These are phyloP conservation scores for Nettapus auritus DNA, from an alignment of 2,113 vertebrate genomes.

Conservation along the genomic window DNA sequence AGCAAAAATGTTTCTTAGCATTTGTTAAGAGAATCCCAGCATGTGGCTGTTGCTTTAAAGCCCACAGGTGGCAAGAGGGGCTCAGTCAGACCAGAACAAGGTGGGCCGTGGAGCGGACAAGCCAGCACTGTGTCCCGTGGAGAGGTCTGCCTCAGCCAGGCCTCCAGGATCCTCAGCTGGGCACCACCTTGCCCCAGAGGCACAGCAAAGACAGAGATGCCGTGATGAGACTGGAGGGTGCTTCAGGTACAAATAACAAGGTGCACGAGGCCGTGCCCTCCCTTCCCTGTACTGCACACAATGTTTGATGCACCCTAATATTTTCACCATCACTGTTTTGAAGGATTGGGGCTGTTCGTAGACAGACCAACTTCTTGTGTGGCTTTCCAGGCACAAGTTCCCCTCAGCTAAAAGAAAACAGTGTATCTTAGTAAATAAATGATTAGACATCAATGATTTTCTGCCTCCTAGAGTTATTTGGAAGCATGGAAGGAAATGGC, in stretches of 20 bases:
- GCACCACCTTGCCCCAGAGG: neutral
- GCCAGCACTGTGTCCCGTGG: neutral
- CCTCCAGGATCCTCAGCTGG: neutral
- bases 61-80: neutral
- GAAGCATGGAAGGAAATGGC: conserved; percentile 45
- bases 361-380: neutral
- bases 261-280: neutral
- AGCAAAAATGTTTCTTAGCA: neutral
- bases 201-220: neutral
- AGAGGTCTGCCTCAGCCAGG: neutral
- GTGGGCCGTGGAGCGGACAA: neutral
- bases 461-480: conserved; percentile 58
- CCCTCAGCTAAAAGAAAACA: conserved; percentile 53
- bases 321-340: neutral
- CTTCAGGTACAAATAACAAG: neutral
- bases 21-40: neutral
- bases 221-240: neutral
- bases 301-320: neutral
- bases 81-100: neutral
- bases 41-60: neutral
- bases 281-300: neutral
- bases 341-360: neutral
- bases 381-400: conserved; percentile 61
- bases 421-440: conserved; percentile 66
- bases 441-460: conserved; percentile 69